Base-by-base conservation (phyloP, 2,888 invertebrate genomes). In the Parapristionchus giblindavisi region DNA sequence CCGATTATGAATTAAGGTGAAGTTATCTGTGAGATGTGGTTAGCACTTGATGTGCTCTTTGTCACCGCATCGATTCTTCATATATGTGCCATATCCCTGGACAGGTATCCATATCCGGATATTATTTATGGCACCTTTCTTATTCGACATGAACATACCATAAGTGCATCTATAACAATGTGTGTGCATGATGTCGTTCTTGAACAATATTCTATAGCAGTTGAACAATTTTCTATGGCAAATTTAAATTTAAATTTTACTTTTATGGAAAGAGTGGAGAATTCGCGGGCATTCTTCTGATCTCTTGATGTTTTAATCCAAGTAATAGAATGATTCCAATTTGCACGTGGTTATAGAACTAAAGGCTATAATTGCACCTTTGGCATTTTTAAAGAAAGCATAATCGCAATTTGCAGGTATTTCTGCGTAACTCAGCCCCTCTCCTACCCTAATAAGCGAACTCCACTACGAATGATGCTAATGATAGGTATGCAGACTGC, bases 51-150 rank as follows among this genome's bases (percentile, higher is more conserved):
- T 77, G 90, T 90, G 4, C 86, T 90, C 14, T 88, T 90, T 65
- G 89, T 90, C 73, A 90, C 90, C 4, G 90, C 90, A 3, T 90
- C 90, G 36, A 90, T 90, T 74, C 81, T 90, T 32, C 90, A 90
- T 77, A 87, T 88, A 61, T 88, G 88, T 76, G 84, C 85, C 34
- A 88, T 88, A 54, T 85, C 85, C 5, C 75, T 88, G 36, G 88
- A 88, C 76, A 80, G 70, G 78, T 29, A 63, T 63, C 32, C 14
- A 4, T 27, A n/a, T 24, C 34, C n/a, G 43, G 11, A 8, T 43
- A 8, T n/a, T 43, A 8, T 27, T 21, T 56, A 8, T 29, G 8
- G 8, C 58, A 17, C 58, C 24, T 21, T 27, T n/a, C 24, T 43
- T 43, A 17, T 43, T 17, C 43, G 8, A 56, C 8, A 48, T 48